Conservation (phyloP, 2,113 vertebrate species). For the Smithornis capensis region DNA sequence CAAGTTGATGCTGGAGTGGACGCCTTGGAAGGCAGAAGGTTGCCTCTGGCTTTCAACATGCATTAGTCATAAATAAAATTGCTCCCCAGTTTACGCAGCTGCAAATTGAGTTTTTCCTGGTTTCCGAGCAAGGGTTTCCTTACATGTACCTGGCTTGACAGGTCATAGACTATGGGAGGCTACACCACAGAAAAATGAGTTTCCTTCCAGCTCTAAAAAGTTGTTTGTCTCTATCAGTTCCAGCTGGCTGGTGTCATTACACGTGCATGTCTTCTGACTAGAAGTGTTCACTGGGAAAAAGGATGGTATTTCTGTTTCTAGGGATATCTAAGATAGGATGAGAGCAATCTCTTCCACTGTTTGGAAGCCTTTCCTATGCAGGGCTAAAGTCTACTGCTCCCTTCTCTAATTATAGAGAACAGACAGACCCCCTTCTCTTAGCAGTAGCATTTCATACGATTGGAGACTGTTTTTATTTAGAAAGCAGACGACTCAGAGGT, state of each 20-base stretch:
- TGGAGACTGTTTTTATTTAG: background rate
- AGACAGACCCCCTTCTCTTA: background rate
- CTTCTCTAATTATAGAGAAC: background rate
- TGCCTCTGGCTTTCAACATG: background rate
- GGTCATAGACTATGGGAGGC: background rate
- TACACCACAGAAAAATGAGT: background rate
- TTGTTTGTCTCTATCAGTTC: background rate
- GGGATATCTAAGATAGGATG: background rate
- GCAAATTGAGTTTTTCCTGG: background rate
- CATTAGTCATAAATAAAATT: background rate
- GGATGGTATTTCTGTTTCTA: background rate
- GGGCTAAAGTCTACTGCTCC: background rate
- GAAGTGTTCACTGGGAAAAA: background rate
- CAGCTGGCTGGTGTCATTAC: background rate
- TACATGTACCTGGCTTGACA: background rate
- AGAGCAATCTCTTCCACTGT: background rate
- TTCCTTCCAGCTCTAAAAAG: background rate
- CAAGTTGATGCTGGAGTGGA: background rate
- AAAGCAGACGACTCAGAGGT: background rate
- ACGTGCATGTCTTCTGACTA: background rate
- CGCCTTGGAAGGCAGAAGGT: background rate
- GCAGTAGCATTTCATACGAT: background rate
- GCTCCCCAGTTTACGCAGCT: background rate
- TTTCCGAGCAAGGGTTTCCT: background rate
- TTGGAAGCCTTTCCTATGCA: background rate